phyloP scores from a whole-genome alignment of 2,888 invertebrate genomes.

The Leptinotarsa haldemani region DNA sequence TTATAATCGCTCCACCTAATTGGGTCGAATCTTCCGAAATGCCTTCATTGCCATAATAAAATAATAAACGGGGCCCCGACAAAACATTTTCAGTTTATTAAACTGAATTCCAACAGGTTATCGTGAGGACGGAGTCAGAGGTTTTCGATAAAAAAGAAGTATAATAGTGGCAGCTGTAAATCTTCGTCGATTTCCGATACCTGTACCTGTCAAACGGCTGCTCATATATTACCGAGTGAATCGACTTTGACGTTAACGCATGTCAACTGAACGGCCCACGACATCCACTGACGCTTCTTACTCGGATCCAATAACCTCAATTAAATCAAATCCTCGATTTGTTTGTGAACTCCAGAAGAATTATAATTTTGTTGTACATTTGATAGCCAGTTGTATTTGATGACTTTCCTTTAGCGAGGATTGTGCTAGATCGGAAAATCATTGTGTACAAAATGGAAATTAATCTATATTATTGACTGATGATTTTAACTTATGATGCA shows the following conservation, averaged over 20 bases:
- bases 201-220: constrained; percentile 59
- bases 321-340: constrained; percentile 17
- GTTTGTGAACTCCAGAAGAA: neutral
- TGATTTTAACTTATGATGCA: too few relatives aligned
- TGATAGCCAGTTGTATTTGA: too few relatives aligned
- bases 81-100: constrained; percentile 27
- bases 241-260: constrained; percentile 59
- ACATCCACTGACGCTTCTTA: constrained; percentile 41
- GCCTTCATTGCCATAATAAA: constrained; percentile 26
- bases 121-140: constrained; percentile 20
- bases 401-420: too few relatives aligned
- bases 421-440: too few relatives aligned
- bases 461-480: too few relatives aligned
- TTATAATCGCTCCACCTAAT: constrained; percentile 24
- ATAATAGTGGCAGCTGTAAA: constrained; percentile 60
- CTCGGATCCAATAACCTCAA: constrained; percentile 21
- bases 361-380: too few relatives aligned
- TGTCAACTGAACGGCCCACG: constrained; percentile 50
- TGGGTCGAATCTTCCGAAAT: constrained; percentile 20
- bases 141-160: constrained; percentile 51
- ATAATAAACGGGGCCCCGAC: constrained; percentile 21
- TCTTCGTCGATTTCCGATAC: constrained; percentile 59
- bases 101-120: constrained; percentile 30
- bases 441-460: too few relatives aligned
- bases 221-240: constrained; percentile 60